Evolutionary conservation across 2,797 vertebrate species (phyloP).

Genomic region (Megaceryle alcyon): DNA sequence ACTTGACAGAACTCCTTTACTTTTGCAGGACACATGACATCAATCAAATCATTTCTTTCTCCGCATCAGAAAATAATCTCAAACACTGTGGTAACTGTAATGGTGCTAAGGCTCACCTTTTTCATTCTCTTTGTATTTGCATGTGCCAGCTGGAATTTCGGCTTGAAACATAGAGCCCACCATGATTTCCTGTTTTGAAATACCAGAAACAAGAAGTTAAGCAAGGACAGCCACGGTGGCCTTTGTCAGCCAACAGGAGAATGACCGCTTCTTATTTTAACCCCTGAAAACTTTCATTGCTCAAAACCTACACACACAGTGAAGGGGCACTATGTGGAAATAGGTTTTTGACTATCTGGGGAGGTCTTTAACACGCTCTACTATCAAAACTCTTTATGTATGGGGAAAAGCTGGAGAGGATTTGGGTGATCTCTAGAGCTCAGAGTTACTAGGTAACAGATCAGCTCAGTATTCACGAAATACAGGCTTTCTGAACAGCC

Average conservation of each 20-base stretch:
- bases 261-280: not conserved
- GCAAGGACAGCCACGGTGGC: not conserved
- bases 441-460: not conserved
- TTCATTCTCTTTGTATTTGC: constrained; percentile 94
- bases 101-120: constrained; percentile 82
- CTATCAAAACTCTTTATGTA: not conserved
- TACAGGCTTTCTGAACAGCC: not conserved
- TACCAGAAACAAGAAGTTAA: not conserved
- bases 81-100: not conserved
- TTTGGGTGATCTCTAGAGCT: not conserved
- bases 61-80: not conserved
- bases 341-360: not conserved
- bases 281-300: not conserved
- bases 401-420: not conserved
- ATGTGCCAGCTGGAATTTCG: constrained; percentile 91
- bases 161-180: constrained; percentile 99
- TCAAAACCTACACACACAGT: not conserved
- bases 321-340: not conserved
- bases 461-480: not conserved
- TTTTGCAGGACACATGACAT: not conserved
- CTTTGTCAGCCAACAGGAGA: not conserved
- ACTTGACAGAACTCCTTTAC: not conserved
- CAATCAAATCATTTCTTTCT: not conserved
- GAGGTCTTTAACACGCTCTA: not conserved
- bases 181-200: constrained; percentile 92